These are phyloP conservation scores for Kryptolebias marmoratus DNA, from an alignment of 2,113 vertebrate genomes.

Conservation along the genomic window DNA sequence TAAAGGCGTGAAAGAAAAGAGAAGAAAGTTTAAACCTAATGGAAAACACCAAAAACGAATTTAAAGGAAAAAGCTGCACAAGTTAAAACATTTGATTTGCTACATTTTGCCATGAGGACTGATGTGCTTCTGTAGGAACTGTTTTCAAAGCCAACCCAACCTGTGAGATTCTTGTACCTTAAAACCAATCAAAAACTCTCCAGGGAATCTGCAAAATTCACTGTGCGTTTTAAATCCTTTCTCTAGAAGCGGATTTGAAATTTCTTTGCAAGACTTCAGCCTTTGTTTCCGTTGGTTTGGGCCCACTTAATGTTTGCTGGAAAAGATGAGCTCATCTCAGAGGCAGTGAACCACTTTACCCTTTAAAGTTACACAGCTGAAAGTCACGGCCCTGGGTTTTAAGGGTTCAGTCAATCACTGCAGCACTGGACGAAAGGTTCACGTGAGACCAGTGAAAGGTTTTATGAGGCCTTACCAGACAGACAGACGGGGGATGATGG, in stretches of 20 bases:
- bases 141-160: background rate
- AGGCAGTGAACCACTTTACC: constrained; percentile 30
- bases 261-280: background rate
- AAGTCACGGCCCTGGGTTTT: constrained; percentile 5
- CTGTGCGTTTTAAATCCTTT: background rate
- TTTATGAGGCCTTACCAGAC: constrained; percentile 65
- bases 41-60: too few relatives aligned
- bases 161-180: background rate
- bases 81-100: too few relatives aligned
- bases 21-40: too few relatives aligned
- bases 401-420: constrained; percentile 33
- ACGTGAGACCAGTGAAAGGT: constrained; percentile 60
- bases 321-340: constrained; percentile 45
- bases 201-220: too few relatives aligned
- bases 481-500: constrained; percentile 13
- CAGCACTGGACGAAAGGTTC: constrained; percentile 33
- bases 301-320: background rate
- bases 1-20: too few relatives aligned
- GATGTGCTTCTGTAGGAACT: background rate
- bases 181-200: background rate
- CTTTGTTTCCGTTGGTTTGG: background rate
- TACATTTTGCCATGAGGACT: too few relatives aligned
- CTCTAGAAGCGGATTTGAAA: background rate
- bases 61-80: too few relatives aligned
- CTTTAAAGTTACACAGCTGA: constrained; percentile 17